phyloP scores from a whole-genome alignment of 2,888 invertebrate genomes.

The Thera obeliscata region DNA sequence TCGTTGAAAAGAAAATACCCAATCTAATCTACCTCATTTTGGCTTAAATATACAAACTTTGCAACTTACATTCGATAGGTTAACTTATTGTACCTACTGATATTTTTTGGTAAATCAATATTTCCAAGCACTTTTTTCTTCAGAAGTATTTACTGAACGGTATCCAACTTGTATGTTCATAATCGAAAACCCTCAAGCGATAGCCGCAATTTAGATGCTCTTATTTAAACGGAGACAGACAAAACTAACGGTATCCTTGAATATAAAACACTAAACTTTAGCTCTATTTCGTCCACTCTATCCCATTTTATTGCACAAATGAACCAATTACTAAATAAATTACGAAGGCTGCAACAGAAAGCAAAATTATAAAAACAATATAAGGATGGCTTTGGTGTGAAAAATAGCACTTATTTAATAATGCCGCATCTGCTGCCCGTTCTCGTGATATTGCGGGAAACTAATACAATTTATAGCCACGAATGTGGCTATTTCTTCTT shows the following conservation, averaged over 20 bases:
- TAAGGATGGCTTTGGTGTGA: conserved; percentile 16
- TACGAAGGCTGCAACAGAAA: conserved; percentile 2
- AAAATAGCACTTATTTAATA: conserved; percentile 47
- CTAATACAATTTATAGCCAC: conserved; percentile 45
- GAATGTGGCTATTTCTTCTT: conserved; percentile 24
- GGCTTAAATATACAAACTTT: too few relatives aligned
- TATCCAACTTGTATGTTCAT: too few relatives aligned
- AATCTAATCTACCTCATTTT: not conserved
- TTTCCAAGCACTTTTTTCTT: too few relatives aligned
- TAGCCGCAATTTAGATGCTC: not conserved
- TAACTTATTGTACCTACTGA: too few relatives aligned
- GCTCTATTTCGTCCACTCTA: not conserved
- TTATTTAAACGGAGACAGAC: not conserved
- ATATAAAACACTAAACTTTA: not conserved
- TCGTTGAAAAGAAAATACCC: conserved; percentile 3
- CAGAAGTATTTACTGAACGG: too few relatives aligned
- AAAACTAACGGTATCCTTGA: not conserved
- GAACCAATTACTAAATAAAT: not conserved
- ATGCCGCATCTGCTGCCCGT: conserved; percentile 46
- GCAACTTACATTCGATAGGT: too few relatives aligned
- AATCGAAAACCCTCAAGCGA: not conserved
- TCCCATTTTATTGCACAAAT: not conserved
- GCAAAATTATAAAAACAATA: conserved; percentile 31
- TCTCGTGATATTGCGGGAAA: conserved; percentile 41
- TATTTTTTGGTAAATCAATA: too few relatives aligned